phyloP scores from a whole-genome alignment of 1,140 invertebrate species.

The Orchesella cincta region DNA sequence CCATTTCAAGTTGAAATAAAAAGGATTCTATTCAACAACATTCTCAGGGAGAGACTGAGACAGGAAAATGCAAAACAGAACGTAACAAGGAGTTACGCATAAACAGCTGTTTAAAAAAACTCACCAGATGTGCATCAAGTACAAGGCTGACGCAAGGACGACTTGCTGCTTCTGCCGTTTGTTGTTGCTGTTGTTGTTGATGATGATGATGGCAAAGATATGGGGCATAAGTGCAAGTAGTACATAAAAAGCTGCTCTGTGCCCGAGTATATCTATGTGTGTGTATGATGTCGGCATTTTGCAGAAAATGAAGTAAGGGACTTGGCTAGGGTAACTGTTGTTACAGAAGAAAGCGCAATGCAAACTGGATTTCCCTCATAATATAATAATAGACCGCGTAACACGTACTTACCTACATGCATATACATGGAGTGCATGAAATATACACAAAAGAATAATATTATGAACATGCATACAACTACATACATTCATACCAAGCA shows the following conservation, averaged over 20 bases:
- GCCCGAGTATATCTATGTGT: background rate
- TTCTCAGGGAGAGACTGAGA: no score
- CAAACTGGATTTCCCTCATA: no score
- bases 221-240: background rate
- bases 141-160: background rate
- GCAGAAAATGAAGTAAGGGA: background rate
- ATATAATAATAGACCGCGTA: no score
- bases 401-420: no score
- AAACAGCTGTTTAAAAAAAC: background rate
- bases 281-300: background rate
- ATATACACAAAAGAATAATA: no score
- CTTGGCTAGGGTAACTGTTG: background rate
- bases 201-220: background rate
- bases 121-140: conserved; percentile 16
- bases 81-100: background rate
- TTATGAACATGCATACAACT: no score
- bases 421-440: no score
- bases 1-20: no score
- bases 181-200: background rate
- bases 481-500: no score
- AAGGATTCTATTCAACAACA: no score
- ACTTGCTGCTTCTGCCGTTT: background rate
- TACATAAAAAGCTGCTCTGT: background rate
- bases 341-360: no score
- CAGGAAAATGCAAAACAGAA: no score